These are phyloP conservation scores for Epistrophe eligans DNA, from an alignment of 2,888 invertebrate species.

Conservation along the genomic window DNA sequence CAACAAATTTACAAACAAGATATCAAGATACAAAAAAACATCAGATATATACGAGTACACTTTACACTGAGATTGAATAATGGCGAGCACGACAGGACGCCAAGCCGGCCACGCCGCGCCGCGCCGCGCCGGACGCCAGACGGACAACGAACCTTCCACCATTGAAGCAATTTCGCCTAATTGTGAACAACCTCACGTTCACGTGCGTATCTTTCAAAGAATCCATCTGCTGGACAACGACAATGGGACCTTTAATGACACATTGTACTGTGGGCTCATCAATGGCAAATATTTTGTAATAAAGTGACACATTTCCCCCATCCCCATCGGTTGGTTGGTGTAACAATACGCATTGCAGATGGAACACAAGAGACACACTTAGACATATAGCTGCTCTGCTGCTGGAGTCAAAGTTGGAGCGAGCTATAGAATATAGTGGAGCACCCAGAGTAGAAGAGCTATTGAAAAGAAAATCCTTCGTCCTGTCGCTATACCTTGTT, in stretches of 20 bases:
- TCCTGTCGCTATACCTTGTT: constrained; percentile 21
- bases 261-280: constrained; percentile 71
- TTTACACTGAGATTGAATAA: constrained; percentile 14
- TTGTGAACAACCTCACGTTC: constrained; percentile 44
- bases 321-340: constrained; percentile 54
- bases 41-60: not conserved
- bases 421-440: not conserved
- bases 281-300: constrained; percentile 75
- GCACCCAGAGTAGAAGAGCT: constrained; percentile 12
- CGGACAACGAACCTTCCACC: not conserved
- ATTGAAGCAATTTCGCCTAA: constrained; percentile 34
- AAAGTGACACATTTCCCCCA: constrained; percentile 72
- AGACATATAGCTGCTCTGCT: not conserved
- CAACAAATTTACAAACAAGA: constrained; percentile 42
- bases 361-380: constrained; percentile 56
- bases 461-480: constrained; percentile 62
- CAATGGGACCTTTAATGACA: constrained; percentile 60
- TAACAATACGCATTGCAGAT: constrained; percentile 76
- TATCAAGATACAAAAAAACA: constrained; percentile 41
- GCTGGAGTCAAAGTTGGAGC: constrained; percentile 19
- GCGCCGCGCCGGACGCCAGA: no score
- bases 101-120: no score
- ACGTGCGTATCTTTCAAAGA: constrained; percentile 28
- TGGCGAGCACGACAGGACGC: constrained; percentile 16
- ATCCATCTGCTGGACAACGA: constrained; percentile 61